Evolutionary conservation across 2,888 invertebrate species (phyloP).

Genomic region (Papilio demoleus): DNA sequence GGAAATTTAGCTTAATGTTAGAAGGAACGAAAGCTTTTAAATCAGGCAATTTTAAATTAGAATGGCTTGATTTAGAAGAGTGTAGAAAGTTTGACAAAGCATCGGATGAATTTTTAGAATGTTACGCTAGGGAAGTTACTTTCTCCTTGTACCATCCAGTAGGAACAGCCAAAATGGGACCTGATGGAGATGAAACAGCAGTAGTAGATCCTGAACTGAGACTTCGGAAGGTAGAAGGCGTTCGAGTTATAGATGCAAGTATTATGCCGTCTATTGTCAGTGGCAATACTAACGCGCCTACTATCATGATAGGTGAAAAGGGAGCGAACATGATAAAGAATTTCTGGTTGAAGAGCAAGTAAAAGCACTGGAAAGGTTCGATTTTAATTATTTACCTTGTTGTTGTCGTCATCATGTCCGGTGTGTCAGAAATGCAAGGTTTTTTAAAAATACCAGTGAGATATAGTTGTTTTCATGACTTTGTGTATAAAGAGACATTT

Average conservation of each 20-base stretch:
- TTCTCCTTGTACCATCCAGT: conserved; percentile 87
- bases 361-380: too few species aligned
- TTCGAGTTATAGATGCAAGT: conserved; percentile 86
- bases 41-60: conserved; percentile 54
- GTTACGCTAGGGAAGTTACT: conserved; percentile 51
- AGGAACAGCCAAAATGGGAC: conserved; percentile 86
- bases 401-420: too few species aligned
- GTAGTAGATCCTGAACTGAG: conserved; percentile 42
- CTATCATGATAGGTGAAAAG: conserved; percentile 46
- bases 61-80: conserved; percentile 62
- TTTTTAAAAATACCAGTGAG: too few species aligned
- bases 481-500: too few species aligned
- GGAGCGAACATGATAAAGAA: conserved; percentile 44
- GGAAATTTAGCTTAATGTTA: conserved; percentile 54
- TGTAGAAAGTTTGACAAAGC: conserved; percentile 55
- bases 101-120: conserved; percentile 47
- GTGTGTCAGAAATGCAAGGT: too few species aligned
- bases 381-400: too few species aligned
- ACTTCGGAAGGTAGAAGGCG: conserved; percentile 56
- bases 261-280: conserved; percentile 86
- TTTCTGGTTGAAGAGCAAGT: conserved; percentile 38
- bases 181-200: conserved; percentile 49
- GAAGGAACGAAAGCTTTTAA: conserved; percentile 60
- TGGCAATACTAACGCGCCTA: conserved; percentile 85
- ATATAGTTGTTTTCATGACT: too few species aligned